These are phyloP conservation scores for Spermophilus dauricus DNA, from an alignment of 2,113 vertebrate genomes.

Conservation along the genomic window DNA sequence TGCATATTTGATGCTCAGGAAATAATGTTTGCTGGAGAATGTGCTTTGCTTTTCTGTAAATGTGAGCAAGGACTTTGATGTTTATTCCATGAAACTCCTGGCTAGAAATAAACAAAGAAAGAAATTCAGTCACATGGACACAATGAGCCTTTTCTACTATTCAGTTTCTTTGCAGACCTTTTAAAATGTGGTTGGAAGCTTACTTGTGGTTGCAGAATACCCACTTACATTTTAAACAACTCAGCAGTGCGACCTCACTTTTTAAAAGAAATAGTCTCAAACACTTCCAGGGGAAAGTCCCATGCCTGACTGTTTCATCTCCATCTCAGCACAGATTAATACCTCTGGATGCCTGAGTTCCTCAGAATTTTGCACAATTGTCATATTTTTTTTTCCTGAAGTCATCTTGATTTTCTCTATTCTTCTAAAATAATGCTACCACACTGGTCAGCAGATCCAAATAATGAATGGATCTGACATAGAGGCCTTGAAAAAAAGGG, in stretches of 20 bases:
- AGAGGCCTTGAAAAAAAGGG: conserved; percentile 45
- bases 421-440: conserved; percentile 63
- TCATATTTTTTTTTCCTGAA: not conserved
- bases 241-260: not conserved
- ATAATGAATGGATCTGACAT: conserved; percentile 20
- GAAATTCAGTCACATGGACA: not conserved
- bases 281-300: not conserved
- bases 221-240: not conserved
- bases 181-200: conserved; percentile 11
- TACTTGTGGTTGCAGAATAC: not conserved
- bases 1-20: conserved; percentile 18
- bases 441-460: conserved; percentile 65
- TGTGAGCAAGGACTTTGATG: conserved; percentile 32
- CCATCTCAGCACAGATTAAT: not conserved
- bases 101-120: conserved; percentile 57
- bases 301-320: not conserved
- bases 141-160: conserved; percentile 43
- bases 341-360: not conserved
- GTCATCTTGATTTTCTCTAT: conserved; percentile 19
- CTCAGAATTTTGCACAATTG: not conserved
- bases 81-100: conserved; percentile 51
- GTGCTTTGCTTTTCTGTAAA: not conserved
- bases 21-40: not conserved
- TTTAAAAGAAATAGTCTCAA: not conserved
- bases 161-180: conserved; percentile 9